Base-by-base conservation (phyloP, 2,113 vertebrate species). In the Zosterops hypoxanthus region DNA sequence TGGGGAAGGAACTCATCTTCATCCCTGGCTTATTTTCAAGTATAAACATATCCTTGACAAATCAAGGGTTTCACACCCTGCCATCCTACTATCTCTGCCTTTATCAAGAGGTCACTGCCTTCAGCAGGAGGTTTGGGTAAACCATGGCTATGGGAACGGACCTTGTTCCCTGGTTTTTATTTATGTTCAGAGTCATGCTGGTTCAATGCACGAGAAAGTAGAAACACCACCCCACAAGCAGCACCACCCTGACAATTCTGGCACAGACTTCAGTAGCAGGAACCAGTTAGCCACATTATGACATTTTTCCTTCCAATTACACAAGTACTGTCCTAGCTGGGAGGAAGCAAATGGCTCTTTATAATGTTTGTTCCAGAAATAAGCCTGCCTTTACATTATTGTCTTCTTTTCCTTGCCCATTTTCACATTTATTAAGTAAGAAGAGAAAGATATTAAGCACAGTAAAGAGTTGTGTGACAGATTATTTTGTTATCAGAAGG, bases 401-500 rank as follows among this genome's bases (percentile, higher is more conserved):
- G 29, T 34, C 36, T 53, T 86, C 49, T 69, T 82, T 59, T 31
- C 9, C 47, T 76, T 83, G 44, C 65, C 39, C 65, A 2, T 59
- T 90, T 94, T 77, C 59, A 65, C 25, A 12, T 39, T 68, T 41
- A 41, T 39, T 52, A 52, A 65, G 29, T n/a, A 42, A 65, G 66
- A 47, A 29, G 46, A 73, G 15, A 61, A 36, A 24, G 29, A 53
- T 29, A 80, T 76, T 34, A 49, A 91, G 57, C 29, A 44, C 44
- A 82, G 82, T 69, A 52, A 23, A 80, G 23, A 47, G 46, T 36
- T 46, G 15, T 17, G 44, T 68, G 53, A 24, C 63, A 66, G 64
- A 92, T 82, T 17, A 95, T 78, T 84, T 92, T 89, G 46, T 75
- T 77, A 94, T 82, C 65, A 69, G 57, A 65, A 96, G 82, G 65